Base-by-base conservation (phyloP, 2,797 vertebrate species). In the Darevskia mixta region DNA sequence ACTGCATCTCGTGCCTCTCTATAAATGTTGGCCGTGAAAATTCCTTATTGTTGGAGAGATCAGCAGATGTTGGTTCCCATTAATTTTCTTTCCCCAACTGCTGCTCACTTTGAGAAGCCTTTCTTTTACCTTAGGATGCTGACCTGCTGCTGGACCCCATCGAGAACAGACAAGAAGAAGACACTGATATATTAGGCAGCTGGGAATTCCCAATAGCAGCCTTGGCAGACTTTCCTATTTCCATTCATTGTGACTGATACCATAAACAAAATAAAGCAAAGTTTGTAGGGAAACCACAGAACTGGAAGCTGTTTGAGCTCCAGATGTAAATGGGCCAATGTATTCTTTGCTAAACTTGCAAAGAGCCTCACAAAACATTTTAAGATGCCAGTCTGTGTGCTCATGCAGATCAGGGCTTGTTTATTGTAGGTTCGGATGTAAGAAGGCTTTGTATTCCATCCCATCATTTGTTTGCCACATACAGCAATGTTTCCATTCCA, bases 1-100 rank as follows among this genome's bases (percentile, higher is more conserved):
- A 96, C 92, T 84, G 92, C 93, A 95, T 96, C 86, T 93, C 94
- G 89, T 87, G 90, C 93, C 49, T 94, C 95, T 95, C 90, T 95
- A 75, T 75, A 95, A 96, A 96, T 91, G 93, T 94, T 97, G 95
- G 95, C 93, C 95, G 87, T 0, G 76, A 95, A 92, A 95, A 96
- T 95, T 93, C 86, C 82, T 95, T 95, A 95, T 93, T 95, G 94
- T 96, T 91, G 96, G 92, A 95, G 91, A 95, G 92, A 96, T 95
- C 92, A 93, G 91, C 87, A 95, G 91, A 96, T 88, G 86, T 88
- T 69, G 0, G 43, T 83, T 96, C 92, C 92, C 91, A 94, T 96
- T 96, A 95, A 95, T 96, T 96, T 93, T 89, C 88, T 95, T 96
- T 92, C 79, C 15, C 77, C 90, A 92, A 94, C 92, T 95, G 92